Base-by-base conservation (phyloP, 2,888 invertebrate genomes). In the Cremastinae sp. region DNA sequence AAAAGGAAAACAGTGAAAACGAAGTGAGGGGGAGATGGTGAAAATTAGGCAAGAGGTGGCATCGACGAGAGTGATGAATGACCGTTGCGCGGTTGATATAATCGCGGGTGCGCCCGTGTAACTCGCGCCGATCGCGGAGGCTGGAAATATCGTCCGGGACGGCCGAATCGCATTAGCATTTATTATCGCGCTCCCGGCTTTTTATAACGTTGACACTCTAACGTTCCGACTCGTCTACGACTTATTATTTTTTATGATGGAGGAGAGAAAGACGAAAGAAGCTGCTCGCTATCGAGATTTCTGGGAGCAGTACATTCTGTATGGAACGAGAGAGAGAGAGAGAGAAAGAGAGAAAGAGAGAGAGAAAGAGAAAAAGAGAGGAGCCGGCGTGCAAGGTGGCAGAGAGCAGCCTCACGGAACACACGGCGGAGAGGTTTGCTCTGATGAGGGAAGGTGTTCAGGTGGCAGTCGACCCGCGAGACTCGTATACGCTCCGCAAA, bases 391-490 rank as follows among this genome's bases (percentile, higher is more conserved):
- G 76, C 77, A 77, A 77, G 77, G 77, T 77, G 77, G 73, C 73
- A 58, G 1, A 18, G 64, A 76, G 73, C 68, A 72, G 66, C 75
- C 41, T 41, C 66, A 64, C 72, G 45, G 58, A 49, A 58, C 68
- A 71, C 72, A 74, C 74, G 71, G 45, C 69, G 61, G 59, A 64
- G 70, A 73, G 85, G 85, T 82, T 81, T 86, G 80, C 80, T 81
- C 85, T 81, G 83, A 83, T 80, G 82, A 81, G 82, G 82, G 75
- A 81, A 80, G 82, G 79, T 79, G 83, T 82, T 85, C 86, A 83
- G 82, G 84, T 86, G 86, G 84, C 86, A 85, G 85, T 86, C 82
- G 84, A 84, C 85, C 84, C 80, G 83, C 81, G 79, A 70, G 85
- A 84, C 83, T 82, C 82, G 84, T 80, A 83, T 80, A 84, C 85